Base-by-base conservation (phyloP, 2,113 vertebrate species). In the Notarius quadriscutis region DNA sequence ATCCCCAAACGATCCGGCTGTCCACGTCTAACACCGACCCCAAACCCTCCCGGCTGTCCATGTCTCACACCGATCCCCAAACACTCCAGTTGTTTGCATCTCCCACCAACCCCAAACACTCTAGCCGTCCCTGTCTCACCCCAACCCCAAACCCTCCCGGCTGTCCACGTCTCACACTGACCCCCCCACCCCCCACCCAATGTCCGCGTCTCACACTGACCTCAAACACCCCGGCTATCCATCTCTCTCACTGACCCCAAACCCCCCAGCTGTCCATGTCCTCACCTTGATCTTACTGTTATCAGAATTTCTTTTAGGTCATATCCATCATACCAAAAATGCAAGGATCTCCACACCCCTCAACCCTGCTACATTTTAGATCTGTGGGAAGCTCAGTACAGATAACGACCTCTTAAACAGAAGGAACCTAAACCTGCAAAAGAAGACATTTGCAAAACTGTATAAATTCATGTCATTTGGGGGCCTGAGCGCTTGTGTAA, bases 111-210 rank as follows among this genome's bases (percentile, higher is more conserved):
- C 53, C 53, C 11, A 53, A 53, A 53, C 53, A 53, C 53, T 11
- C 53, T 11, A 11, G 53, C 53, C 11, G 7, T 53, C 55, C 8
- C 11, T 2, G 12, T 57, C 55, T 57, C 55, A 57, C 55, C 1
- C 12, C 14, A 12, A 57, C 2, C 55, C 55, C 14, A 57, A 57
- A 57, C 55, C 11, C 88, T 41, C 90, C 90, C 93, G 91, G 93
- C 91, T 92, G 92, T 86, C 91, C 88, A 89, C 84, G 67, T 77
- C 63, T 60, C 53, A 60, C 62, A 60, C 85, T 53, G 53, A 53
- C 11, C 57, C 1, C 30, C 30, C 1, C 55, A 0, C 55, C 2
- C 87, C 90, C 91, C 93, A 90, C n/a, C n/a, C n/a, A n/a, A n/a
- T 92, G 92, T 86, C 90, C 87, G 88, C 83, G 78, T 78, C 65